Percentiles rank a stretch among this genome's conserved stretches.
phyloP scores from a whole-genome alignment of 2,113 vertebrate genomes.

The Lonchura striata region DNA sequence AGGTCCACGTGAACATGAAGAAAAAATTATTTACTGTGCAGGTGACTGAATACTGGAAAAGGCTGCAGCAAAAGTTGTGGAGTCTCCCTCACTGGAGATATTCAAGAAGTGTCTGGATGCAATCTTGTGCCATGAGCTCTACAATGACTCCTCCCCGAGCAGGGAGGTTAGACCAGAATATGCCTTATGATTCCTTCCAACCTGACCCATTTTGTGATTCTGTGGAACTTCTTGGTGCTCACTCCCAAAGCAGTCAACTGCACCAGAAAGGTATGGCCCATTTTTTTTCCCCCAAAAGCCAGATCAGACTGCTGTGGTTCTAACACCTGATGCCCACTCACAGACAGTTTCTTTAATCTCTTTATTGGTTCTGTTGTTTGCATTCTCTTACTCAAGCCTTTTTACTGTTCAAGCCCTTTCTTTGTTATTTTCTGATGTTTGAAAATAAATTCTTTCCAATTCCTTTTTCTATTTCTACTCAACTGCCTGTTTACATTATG shows the following conservation, averaged over 20 bases:
- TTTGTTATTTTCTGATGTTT: not conserved
- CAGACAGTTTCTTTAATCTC: not conserved
- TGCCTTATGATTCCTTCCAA: not conserved
- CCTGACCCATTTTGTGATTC: not conserved
- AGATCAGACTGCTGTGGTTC: not conserved
- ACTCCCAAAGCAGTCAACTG: not conserved
- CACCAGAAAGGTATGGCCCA: not conserved
- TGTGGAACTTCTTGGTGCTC: not conserved
- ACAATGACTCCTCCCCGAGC: not conserved
- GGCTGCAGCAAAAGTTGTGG: not conserved
- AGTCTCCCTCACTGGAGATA: not conserved
- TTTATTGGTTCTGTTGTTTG: not conserved
- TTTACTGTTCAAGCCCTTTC: not conserved
- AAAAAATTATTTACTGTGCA: not conserved
- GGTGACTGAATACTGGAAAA: not conserved
- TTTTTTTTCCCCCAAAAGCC: not conserved
- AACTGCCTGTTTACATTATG: not conserved
- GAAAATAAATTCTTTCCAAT: not conserved
- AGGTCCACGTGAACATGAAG: not conserved
- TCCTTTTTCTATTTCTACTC: not conserved
- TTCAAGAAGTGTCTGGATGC: not conserved
- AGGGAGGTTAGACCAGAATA: not conserved
- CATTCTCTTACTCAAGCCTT: not conserved
- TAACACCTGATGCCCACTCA: not conserved
- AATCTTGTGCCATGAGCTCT: not conserved